phyloP scores from a whole-genome alignment of 2,113 vertebrate genomes.

The Toxotes jaculatrix region DNA sequence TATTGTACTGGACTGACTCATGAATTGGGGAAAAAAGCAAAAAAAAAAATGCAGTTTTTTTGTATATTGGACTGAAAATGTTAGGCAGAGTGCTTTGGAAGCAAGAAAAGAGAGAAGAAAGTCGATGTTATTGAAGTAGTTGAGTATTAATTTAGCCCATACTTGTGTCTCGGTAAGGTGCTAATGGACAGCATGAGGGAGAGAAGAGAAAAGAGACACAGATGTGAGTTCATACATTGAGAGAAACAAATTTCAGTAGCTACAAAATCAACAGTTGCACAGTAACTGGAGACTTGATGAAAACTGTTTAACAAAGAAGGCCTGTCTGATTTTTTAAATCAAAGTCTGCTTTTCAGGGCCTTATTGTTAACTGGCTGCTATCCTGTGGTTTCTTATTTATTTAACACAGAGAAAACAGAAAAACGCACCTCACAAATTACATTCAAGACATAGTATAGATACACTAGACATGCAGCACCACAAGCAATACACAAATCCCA shows the following conservation, averaged over 20 bases:
- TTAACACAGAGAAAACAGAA: conserved; percentile 22
- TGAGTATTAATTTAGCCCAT: conserved; percentile 88
- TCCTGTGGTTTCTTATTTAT: neutral
- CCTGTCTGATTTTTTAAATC: conserved; percentile 24
- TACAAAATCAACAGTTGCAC: conserved; percentile 37
- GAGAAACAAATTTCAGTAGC: conserved; percentile 31
- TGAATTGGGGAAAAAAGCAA: neutral
- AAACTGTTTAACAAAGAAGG: conserved; percentile 33
- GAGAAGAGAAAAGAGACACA: conserved; percentile 87
- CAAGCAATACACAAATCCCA: conserved; percentile 24
- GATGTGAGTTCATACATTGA: conserved; percentile 68
- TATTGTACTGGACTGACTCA: conserved; percentile 11
- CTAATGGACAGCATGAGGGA: conserved; percentile 96
- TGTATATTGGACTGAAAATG: conserved; percentile 20
- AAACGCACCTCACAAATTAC: conserved; percentile 6
- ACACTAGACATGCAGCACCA: conserved; percentile 7
- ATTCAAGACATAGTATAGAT: conserved; percentile 10
- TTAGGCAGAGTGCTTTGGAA: conserved; percentile 30
- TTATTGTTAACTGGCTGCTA: conserved; percentile 1
- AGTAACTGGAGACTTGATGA: conserved; percentile 23
- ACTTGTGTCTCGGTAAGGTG: conserved; percentile 99
- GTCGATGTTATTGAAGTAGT: conserved; percentile 76
- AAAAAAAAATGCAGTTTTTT: conserved; percentile 45
- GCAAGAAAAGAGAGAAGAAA: conserved; percentile 85
- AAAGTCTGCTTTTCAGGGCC: conserved; percentile 10